Evolutionary conservation across 2,113 vertebrate genomes (phyloP), one percentile per base, ranked within the genome.

Genomic region (Stegastes partitus): DNA sequence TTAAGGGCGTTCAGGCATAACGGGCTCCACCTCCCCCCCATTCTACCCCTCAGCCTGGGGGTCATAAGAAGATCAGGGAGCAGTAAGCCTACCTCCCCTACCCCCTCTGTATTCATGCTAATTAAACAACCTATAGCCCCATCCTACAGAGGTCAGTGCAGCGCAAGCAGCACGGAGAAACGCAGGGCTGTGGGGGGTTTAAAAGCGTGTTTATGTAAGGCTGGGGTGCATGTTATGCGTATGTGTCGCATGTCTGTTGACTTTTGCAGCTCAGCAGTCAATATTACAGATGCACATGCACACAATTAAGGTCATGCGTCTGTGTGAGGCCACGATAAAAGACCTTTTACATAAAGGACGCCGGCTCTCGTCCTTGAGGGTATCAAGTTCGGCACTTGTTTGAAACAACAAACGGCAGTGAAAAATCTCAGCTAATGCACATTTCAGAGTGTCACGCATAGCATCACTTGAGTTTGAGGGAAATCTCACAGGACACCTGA

Each of bases 41-140:
- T 34, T 10, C 31, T 9, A 8, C 68, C 75, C 73, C 23, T 16
- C 79, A 71, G 69, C 78, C 77, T 70, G 47, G 51, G 86, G 87
- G 87, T 89, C 84, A 84, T 79, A 84, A 90, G 89, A 79, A 85
- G 87, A 85, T 90, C 87, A 82, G 81, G 79, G 80, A 77, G 56
- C 22, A 66, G 58, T 83, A 82, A 81, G 74, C 50, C 78, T 57
- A 21, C 42, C 8, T 15, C 44, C 69, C 44, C 15, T n/a, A 50
- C 54, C 44, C 62, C 66, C 47, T 49, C 31, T 57, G 28, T 49
- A 84, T 68, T 22, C 49, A 81, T 63, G 86, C 86, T 89, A 91
- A 92, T 90, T 88, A 90, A 87, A 79, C 77, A 89, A 86, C 62
- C 80, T 81, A 67, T 51, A 85, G 68, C 58, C 47, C 55, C 56